Conservation (phyloP, 2,113 vertebrate genomes). For the Martes martes region DNA sequence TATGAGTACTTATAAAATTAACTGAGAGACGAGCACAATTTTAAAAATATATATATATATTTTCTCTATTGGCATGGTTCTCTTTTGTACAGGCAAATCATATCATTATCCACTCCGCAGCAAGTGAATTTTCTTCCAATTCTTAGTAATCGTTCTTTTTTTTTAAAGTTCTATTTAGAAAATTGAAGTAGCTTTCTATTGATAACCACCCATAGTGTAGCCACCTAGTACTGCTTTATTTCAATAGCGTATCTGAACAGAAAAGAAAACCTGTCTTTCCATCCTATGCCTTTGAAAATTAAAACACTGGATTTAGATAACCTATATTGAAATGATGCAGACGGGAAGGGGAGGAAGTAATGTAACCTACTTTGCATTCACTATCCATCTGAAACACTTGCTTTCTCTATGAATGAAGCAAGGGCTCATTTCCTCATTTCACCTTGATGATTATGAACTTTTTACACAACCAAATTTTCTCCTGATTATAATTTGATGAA, state of each 20-base stretch:
- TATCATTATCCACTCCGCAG: neutral
- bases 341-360: too few species aligned
- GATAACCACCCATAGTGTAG: neutral
- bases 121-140: neutral
- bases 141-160: neutral
- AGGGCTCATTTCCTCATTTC: constrained; percentile 46
- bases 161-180: neutral
- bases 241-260: neutral
- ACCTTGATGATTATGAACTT: constrained; percentile 60
- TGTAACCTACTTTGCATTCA: constrained; percentile 38
- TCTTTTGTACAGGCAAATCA: neutral
- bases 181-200: neutral
- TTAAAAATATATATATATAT: neutral
- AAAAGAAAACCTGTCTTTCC: neutral
- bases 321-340: neutral
- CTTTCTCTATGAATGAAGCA: constrained; percentile 38
- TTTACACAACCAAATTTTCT: constrained; percentile 31
- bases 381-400: neutral
- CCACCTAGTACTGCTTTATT: neutral
- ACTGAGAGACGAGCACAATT: neutral
- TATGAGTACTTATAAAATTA: neutral
- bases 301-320: neutral
- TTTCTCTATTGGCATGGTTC: neutral
- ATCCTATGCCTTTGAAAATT: neutral
- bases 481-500: constrained; percentile 70